Evolutionary conservation across 92 coral and sea anemone genomes (phyloP).

Genomic region (Epizoanthus stellaris): DNA sequence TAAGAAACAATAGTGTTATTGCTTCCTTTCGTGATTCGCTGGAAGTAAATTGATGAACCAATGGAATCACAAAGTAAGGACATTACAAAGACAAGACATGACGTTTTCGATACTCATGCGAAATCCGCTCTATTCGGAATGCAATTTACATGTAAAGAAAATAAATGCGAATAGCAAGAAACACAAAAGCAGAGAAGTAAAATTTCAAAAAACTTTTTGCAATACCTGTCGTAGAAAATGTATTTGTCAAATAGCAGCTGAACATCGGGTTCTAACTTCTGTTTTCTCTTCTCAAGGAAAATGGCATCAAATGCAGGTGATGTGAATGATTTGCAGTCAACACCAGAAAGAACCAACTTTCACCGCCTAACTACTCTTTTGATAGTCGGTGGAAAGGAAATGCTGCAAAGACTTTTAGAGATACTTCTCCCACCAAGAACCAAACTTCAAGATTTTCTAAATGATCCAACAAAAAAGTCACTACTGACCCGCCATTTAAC

Average conservation of each 20-base stretch:
- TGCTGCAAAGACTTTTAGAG: neutral
- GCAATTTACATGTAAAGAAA: too few species aligned
- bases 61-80: too few species aligned
- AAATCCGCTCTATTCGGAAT: too few species aligned
- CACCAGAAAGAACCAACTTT: slow-evolving; percentile 13
- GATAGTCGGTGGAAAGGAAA: slow-evolving; percentile 18
- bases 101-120: too few species aligned
- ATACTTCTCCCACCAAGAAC: slow-evolving; percentile 11
- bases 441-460: slow-evolving; percentile 14
- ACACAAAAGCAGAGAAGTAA: neutral
- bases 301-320: neutral
- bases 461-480: neutral
- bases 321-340: neutral
- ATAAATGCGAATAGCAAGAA: too few species aligned
- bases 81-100: too few species aligned
- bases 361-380: neutral
- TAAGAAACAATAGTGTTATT: too few species aligned
- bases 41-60: too few species aligned
- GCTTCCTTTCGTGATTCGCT: too few species aligned
- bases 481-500: neutral
- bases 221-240: neutral
- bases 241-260: neutral
- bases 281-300: neutral
- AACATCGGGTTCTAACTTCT: neutral
- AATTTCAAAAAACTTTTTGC: neutral